Base-by-base conservation (phyloP, 2,113 vertebrate species). In the Syngnathus typhle region DNA sequence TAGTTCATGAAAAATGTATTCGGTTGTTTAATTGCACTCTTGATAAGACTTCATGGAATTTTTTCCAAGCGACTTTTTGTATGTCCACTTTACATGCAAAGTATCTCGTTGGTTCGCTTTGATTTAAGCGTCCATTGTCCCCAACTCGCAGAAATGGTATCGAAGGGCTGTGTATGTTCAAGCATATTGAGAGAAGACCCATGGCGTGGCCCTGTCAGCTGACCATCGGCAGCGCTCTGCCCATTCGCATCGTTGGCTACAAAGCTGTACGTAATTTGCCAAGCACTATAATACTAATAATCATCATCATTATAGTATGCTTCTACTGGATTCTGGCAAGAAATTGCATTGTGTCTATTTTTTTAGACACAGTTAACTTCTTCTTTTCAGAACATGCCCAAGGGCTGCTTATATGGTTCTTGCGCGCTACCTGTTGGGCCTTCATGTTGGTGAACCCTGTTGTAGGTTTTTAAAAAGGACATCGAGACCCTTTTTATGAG, bases 181-280 rank as follows among this genome's bases (percentile, higher is more conserved):
- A 98, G 88, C 91, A 88, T 51, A 89, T 91, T 9, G 92, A 93
- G 86, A 90, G 87, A 72, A 89, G 61, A 60, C 91, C 95, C 2
- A 73, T 86, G 75, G 27, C 91, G 39, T 99, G 96, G 97, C 84
- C 89, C 23, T 98, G 97, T 78, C 91, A 89, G 23, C 93, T 99
- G 69, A 98, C 96, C 71, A 94, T 99, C 43, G 94, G 97, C 76
- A 93, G 92, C 84, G 74, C 87, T 70, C 83, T 99, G 51, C 85
- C 94, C 69, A 96, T 99, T 87, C 93, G 88, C 61, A 96, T 98
- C 19, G 80, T 95, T 64, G 97, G 93, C 60, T 98, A 95, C 85
- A 99, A 96, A 91, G 89, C 93, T 60, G 96, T 99, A 91, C 90
- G 95, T 93, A 72, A 2, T 63, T 18, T 41, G 13, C 16, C 0